Conservation (phyloP, 1,140 invertebrate species). For the Diuraphis noxia region DNA sequence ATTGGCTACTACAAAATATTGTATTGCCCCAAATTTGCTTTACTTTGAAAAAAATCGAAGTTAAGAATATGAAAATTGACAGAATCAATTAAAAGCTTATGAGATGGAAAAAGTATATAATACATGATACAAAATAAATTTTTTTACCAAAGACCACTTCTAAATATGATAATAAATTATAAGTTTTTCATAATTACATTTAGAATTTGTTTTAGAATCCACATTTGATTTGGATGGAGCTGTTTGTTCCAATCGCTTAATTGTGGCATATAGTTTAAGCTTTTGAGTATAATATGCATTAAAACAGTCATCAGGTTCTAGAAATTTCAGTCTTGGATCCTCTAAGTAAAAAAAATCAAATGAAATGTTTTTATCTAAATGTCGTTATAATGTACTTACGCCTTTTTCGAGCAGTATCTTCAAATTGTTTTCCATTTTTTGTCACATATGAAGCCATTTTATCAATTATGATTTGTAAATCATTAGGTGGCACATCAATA, state of each 20-base stretch:
- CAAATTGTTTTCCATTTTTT: constrained; percentile 92
- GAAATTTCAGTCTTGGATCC: constrained; percentile 47
- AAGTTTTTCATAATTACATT: constrained; percentile 32
- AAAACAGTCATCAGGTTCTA: constrained; percentile 37
- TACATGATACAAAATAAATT: not conserved
- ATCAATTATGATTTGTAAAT: constrained; percentile 85
- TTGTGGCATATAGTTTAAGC: constrained; percentile 43
- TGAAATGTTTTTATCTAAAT: not conserved
- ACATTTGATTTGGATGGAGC: constrained; percentile 29
- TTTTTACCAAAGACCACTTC: not conserved
- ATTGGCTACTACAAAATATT: not conserved
- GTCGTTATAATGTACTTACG: constrained; percentile 60
- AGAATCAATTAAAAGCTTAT: not conserved
- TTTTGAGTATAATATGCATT: constrained; percentile 51
- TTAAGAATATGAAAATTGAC: not conserved
- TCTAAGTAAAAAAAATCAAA: constrained; percentile 38
- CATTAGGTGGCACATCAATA: constrained; percentile 69
- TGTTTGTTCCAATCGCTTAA: constrained; percentile 46
- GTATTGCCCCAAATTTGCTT: not conserved
- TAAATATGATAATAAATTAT: not conserved
- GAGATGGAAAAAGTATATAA: not conserved
- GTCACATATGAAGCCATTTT: constrained; percentile 95
- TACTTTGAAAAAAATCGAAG: not conserved
- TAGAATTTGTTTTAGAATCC: constrained; percentile 42
- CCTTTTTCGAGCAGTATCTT: constrained; percentile 82